These are phyloP conservation scores for Turritopsis rubra DNA, from an alignment of 30 jellyfish, hydroid and myxozoan species.

Conservation along the genomic window DNA sequence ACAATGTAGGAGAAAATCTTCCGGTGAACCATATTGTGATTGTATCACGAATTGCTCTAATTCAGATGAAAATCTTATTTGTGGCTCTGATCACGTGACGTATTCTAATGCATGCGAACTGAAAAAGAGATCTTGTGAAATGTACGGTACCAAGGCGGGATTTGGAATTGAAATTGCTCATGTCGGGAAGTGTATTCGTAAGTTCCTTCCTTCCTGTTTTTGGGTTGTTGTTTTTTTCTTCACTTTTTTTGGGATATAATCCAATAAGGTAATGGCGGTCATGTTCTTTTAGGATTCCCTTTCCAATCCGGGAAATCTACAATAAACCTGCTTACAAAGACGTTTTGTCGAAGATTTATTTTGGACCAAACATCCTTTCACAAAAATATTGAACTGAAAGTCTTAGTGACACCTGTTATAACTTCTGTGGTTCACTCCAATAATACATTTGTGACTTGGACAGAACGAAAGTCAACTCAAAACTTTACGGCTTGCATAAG, in stretches of 20 bases:
- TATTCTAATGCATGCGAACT: constrained; percentile 13
- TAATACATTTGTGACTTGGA: background rate
- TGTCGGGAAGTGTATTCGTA: constrained; percentile 21
- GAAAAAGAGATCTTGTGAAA: background rate
- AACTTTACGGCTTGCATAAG: constrained; percentile 2
- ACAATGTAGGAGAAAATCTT: background rate
- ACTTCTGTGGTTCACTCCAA: background rate
- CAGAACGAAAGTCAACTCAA: background rate
- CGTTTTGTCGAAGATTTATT: background rate
- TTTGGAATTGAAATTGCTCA: background rate
- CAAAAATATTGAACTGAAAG: background rate
- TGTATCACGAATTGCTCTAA: constrained; percentile 22
- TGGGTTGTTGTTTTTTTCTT: background rate
- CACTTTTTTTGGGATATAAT: background rate
- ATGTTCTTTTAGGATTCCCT: background rate
- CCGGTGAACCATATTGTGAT: constrained; percentile 20
- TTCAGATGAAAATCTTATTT: background rate
- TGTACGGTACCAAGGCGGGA: background rate
- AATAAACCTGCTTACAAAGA: background rate
- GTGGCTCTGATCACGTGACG: constrained; percentile 25
- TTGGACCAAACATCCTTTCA: background rate
- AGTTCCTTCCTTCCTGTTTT: background rate
- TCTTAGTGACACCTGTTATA: background rate
- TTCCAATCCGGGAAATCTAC: constrained; percentile 5
- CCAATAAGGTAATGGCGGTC: background rate